phyloP scores from a whole-genome alignment of 2,113 vertebrate genomes.

The Atherinomorus stipes region DNA sequence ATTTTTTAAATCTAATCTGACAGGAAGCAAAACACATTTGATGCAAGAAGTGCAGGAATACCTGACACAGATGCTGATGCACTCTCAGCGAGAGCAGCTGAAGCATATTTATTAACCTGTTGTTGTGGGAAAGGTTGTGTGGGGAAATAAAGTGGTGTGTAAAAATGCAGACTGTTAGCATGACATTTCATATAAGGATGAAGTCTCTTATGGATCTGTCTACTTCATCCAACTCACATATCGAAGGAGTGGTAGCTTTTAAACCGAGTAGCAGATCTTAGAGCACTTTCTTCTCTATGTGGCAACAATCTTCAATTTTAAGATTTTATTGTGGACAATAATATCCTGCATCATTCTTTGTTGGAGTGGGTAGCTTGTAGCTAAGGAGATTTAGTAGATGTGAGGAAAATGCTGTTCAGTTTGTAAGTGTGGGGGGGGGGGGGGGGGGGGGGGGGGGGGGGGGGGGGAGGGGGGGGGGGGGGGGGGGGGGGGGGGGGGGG shows the following conservation, averaged over 20 bases:
- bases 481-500: too few species aligned
- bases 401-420: too few species aligned
- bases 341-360: too few species aligned
- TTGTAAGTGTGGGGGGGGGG: too few species aligned
- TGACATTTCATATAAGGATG: slow-evolving; percentile 30
- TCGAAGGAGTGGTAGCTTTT: slow-evolving; percentile 32
- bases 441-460: too few species aligned
- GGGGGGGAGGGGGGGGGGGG: too few species aligned
- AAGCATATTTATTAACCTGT: slow-evolving; percentile 47
- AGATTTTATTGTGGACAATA: neutral
- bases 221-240: slow-evolving; percentile 26
- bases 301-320: neutral
- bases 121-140: slow-evolving; percentile 36
- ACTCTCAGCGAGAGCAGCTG: slow-evolving; percentile 9
- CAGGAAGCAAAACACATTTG: slow-evolving; percentile 3
- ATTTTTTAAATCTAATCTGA: neutral
- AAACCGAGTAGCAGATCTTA: slow-evolving; percentile 3
- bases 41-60: neutral
- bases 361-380: too few species aligned
- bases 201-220: slow-evolving; percentile 37
- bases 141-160: slow-evolving; percentile 31
- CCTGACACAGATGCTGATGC: slow-evolving; percentile 7
- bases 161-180: slow-evolving; percentile 34
- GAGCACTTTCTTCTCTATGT: neutral
- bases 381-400: too few species aligned